Evolutionary conservation across 2,113 vertebrate genomes (phyloP), one percentile per base, ranked within the genome.

Genomic region (Mobula hypostoma): DNA sequence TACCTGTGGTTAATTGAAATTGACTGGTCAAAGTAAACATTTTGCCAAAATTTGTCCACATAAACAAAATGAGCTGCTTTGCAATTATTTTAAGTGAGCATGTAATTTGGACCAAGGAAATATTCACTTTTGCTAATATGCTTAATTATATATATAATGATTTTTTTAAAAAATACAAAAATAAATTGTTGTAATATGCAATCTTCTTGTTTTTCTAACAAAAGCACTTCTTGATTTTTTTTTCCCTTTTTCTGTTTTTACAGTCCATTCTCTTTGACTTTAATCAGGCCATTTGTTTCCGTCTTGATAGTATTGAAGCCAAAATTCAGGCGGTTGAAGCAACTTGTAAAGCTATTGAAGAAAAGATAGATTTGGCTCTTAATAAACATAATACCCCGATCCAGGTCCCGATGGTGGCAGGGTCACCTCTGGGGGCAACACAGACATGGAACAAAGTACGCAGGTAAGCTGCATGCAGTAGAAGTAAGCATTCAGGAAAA

Each of bases 371-470:
- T 95, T 96, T 97, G 36, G 97, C 99, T 66, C 97, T 98, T 95
- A 98, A 98, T 95, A 99, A 99, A 95, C 97, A 98, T 95, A 97
- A 97, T 66, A 98, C 97, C 94, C 98, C 98, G 56, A 99, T 99
- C 95, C 99, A 99, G 95, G 98, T 99, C 79, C 98, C 98, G 90
- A 99, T 99, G 99, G 98, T 99, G 96, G 98, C 99, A 0, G 99
- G 99, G 7, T 99, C 99, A 72, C 99, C 99, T 0, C 98, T 99
- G 9, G 99, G 99, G 0, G 99, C 99, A 82, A 99, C 99, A 0
- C 98, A 99, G 96, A 99, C 98, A 0, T 99, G 99, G 97, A 99
- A 99, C 97, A 99, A 99, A 98, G 98, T 99, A 1, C 96, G 99
- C 96, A 99, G 99, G 99, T 99, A 96, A 98, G 97, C 78, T 14